Percentiles rank a stretch among this genome's conserved stretches.
Evolutionary conservation across 1,140 invertebrate species (phyloP).

Genomic region (Lepidurus apus): DNA sequence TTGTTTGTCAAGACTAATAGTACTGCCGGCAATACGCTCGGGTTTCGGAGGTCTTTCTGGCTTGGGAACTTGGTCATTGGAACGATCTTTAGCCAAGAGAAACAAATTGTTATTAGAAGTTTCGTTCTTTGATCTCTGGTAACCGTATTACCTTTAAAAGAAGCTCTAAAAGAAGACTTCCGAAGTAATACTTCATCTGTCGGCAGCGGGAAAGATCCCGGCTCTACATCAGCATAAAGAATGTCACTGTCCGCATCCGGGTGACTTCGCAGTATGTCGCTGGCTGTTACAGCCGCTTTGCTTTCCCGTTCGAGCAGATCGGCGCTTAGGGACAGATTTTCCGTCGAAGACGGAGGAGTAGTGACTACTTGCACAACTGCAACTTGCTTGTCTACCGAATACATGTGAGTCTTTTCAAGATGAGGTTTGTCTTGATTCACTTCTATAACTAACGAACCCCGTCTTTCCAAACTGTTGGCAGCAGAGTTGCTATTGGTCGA

Average conservation of each 20-base stretch:
- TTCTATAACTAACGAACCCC: conserved; percentile 1
- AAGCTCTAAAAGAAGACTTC: neutral
- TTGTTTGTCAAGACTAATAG: neutral
- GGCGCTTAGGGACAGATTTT: neutral
- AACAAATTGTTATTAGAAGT: neutral
- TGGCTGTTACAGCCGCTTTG: neutral
- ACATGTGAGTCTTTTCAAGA: conserved; percentile 59
- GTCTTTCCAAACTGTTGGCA: neutral
- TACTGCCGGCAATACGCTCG: conserved; percentile 14
- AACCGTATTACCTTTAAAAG: neutral
- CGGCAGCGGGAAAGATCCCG: neutral
- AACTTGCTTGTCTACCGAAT: conserved; percentile 63
- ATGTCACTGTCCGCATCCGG: conserved; percentile 30
- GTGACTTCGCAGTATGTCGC: neutral
- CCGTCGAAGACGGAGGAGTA: conserved; percentile 37
- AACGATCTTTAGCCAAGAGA: conserved; percentile 4
- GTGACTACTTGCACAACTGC: conserved; percentile 58
- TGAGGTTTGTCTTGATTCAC: conserved; percentile 41
- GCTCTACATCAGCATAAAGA: conserved; percentile 29
- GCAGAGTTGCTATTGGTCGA: neutral
- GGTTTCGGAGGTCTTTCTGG: conserved; percentile 33
- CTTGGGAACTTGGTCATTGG: conserved; percentile 3
- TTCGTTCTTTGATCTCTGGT: neutral
- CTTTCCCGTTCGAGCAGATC: neutral
- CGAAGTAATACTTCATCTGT: neutral